A percentile compares a stretch with the other conserved stretches of the same genome.
Evolutionary conservation across 2,888 invertebrate species (phyloP).

Genomic region (Aromia moschata): DNA sequence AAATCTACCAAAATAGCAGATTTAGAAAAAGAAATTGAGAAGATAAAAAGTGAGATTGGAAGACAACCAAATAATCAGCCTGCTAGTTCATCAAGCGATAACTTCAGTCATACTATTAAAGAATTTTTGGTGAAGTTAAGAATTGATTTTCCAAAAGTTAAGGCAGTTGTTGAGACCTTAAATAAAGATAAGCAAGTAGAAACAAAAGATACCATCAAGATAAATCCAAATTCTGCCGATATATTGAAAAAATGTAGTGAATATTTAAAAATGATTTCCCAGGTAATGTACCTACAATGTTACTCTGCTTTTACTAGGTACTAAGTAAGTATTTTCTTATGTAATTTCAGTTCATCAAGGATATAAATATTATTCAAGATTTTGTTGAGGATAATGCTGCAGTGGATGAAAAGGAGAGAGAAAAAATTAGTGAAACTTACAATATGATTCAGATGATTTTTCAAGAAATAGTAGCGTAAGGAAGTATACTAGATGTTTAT

Average conservation of each 20-base stretch:
- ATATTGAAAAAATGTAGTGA: slow-evolving; percentile 25
- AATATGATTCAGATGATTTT: slow-evolving; percentile 21
- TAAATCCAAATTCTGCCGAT: slow-evolving; percentile 21
- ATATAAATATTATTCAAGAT: slow-evolving; percentile 32
- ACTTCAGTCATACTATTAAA: neutral
- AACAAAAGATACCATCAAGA: slow-evolving; percentile 14
- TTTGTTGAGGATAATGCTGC: slow-evolving; percentile 21
- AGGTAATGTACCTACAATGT: too few species aligned
- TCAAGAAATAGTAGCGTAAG: slow-evolving; percentile 10
- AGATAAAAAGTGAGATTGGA: neutral
- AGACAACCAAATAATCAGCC: too few species aligned
- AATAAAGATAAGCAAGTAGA: slow-evolving; percentile 18
- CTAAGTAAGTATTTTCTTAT: neutral
- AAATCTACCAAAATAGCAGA: slow-evolving; percentile 18
- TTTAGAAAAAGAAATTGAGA: slow-evolving; percentile 2
- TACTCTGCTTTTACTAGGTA: neutral
- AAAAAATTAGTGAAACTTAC: neutral
- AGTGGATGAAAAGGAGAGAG: slow-evolving; percentile 1
- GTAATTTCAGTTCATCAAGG: slow-evolving; percentile 38
- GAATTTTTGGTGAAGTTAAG: slow-evolving; percentile 20
- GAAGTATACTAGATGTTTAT: slow-evolving; percentile 11
- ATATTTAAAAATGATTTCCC: slow-evolving; percentile 29
- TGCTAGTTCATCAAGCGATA: neutral
- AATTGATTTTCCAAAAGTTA: slow-evolving; percentile 25
- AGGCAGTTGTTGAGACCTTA: slow-evolving; percentile 17